phyloP scores from a whole-genome alignment of 2,113 vertebrate genomes.

The Bostrychus sinensis region DNA sequence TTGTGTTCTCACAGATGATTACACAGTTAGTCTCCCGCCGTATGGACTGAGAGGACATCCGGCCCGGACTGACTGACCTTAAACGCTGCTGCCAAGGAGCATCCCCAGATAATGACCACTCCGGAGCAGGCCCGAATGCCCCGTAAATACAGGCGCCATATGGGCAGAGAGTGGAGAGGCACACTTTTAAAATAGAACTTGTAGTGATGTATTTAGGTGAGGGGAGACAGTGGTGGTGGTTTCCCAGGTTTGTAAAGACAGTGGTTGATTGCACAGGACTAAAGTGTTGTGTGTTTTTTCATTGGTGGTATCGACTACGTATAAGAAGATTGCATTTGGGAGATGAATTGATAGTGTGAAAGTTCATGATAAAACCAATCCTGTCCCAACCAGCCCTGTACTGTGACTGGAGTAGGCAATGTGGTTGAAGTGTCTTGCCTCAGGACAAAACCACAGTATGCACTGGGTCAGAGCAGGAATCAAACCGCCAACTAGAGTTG shows the following conservation, averaged over 20 bases:
- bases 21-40: slow-evolving; percentile 71
- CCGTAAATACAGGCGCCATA: slow-evolving; percentile 67
- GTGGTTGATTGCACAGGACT: slow-evolving; percentile 46
- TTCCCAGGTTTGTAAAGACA: slow-evolving; percentile 39
- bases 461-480: too few relatives aligned
- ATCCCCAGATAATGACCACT: slow-evolving; percentile 76
- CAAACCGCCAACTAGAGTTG: too few relatives aligned
- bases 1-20: slow-evolving; percentile 70
- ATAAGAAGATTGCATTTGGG: slow-evolving; percentile 18
- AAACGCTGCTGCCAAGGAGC: slow-evolving; percentile 66
- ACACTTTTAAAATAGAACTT: slow-evolving; percentile 64
- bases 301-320: slow-evolving; percentile 20
- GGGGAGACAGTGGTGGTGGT: slow-evolving; percentile 31
- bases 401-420: too few relatives aligned
- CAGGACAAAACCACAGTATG: too few relatives aligned
- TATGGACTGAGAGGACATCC: slow-evolving; percentile 57
- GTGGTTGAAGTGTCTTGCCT: too few relatives aligned
- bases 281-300: slow-evolving; percentile 35
- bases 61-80: slow-evolving; percentile 66
- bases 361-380: too few relatives aligned
- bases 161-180: slow-evolving; percentile 48
- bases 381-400: too few relatives aligned
- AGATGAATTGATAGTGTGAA: slow-evolving; percentile 22
- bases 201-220: slow-evolving; percentile 48
- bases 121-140: slow-evolving; percentile 62